Evolutionary conservation across 2,797 vertebrate genomes (phyloP), one percentile per base, ranked within the genome.

Genomic region (Choloepus didactylus): DNA sequence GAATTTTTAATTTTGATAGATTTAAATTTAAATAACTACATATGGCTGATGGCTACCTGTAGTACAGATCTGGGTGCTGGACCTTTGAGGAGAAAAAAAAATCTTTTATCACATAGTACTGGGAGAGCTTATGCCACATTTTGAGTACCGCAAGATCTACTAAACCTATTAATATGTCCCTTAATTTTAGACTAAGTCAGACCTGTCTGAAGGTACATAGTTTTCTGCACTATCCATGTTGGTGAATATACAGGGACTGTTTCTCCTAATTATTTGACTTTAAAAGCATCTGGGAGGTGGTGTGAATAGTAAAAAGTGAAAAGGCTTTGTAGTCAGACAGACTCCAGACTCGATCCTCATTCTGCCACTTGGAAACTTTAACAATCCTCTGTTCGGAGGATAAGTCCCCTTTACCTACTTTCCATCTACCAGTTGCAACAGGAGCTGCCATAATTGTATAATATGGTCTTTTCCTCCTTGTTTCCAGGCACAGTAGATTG

Each of bases 21-120:
- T 64, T 89, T 89, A 77, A 87, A 94, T 15, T 69, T 82, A 86
- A 94, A 46, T 69, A 87, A 16, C 27, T 69, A 18, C 12, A 14
- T 54, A 23, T 29, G 23, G 18, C 23, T 66, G 31, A n/a, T 64
- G 60, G 23, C 44, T 83, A 35, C 27, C 60, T 80, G 60, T 2
- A 82, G 41, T 44, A 80, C n/a, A 29, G 21, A 27, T 82, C 60
- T 56, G 31, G 19, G n/a, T 66, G 44, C 27, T 46, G 80, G 75
- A 64, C 16, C 5, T 23, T 35, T 7, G 9, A 84, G 66, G 38
- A 77, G 27, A 84, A 90, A 80, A 92, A 60, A 46, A 75, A 44
- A 9, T n/a, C 69, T 1, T 66, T 84, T 59, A 80, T 75, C 60
- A 19, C 59, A 35, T 9, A 5, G 9, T 31, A 25, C 2, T 69